Conservation (phyloP, 2,888 invertebrate genomes). For the Trileptium ribeirensis region DNA sequence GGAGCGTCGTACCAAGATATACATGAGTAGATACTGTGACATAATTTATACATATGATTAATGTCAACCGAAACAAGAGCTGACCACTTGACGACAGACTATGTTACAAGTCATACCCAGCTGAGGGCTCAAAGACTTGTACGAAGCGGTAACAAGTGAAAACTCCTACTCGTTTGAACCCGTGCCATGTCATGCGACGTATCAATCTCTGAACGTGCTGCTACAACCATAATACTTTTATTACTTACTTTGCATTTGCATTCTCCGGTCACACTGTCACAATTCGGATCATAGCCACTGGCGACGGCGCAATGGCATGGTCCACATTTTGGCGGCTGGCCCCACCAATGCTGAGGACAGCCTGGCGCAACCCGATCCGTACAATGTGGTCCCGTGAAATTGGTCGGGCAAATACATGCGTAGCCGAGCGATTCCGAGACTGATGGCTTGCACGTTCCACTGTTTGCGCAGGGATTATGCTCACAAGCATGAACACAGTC, state of each 20-base stretch:
- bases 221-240: background rate
- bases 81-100: no score
- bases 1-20: no score
- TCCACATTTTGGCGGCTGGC: conserved; percentile 74
- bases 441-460: conserved; percentile 63
- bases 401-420: conserved; percentile 70
- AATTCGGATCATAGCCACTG: conserved; percentile 80
- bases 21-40: no score
- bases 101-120: no score
- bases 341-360: conserved; percentile 93
- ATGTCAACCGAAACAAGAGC: no score
- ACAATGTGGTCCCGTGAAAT: conserved; percentile 58
- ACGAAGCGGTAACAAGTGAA: no score
- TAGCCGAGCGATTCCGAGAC: conserved; percentile 63
- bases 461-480: conserved; percentile 68
- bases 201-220: conserved; percentile 4
- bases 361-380: conserved; percentile 53
- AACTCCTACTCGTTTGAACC: no score
- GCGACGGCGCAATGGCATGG: conserved; percentile 79
- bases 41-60: no score
- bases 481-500: conserved; percentile 73
- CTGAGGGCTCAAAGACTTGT: no score
- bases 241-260: conserved; percentile 73
- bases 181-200: no score
- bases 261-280: conserved; percentile 75